A percentile compares a stretch with the other conserved stretches of the same genome.
Conservation (phyloP, 2,888 invertebrate genomes). For the Noctua fimbriata region DNA sequence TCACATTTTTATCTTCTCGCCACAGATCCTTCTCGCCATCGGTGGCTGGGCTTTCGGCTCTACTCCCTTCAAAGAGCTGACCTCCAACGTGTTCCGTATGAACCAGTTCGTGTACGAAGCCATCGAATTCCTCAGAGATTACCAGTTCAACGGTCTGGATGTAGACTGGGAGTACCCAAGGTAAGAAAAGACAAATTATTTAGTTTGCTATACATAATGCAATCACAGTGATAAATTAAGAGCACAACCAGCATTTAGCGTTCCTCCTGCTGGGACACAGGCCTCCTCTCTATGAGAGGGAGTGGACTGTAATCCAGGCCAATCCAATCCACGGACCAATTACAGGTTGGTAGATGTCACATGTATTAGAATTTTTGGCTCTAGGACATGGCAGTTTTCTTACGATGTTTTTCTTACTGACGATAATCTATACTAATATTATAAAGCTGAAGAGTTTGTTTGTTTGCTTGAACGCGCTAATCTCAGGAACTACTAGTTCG, state of each 20-base stretch:
- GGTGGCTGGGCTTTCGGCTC: constrained; percentile 99
- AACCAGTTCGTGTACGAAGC: constrained; percentile 98
- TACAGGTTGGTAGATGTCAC: neutral
- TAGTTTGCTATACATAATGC: neutral
- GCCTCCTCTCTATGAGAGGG: neutral
- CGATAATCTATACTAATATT: too few relatives aligned
- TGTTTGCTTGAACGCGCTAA: too few relatives aligned
- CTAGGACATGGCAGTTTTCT: neutral
- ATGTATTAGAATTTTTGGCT: neutral
- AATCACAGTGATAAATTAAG: neutral
- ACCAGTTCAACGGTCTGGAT: constrained; percentile 97
- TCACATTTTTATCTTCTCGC: constrained; percentile 28
- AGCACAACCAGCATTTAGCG: rapidly evolving
- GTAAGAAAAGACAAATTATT: constrained; percentile 75
- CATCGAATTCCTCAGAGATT: constrained; percentile 97
- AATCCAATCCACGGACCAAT: neutral
- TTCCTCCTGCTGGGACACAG: neutral
- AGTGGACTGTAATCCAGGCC: neutral
- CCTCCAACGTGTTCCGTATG: constrained; percentile 97
- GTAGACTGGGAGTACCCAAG: constrained; percentile 98
- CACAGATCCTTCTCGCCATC: constrained; percentile 94
- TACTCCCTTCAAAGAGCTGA: constrained; percentile 97
- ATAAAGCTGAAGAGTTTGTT: too few relatives aligned
- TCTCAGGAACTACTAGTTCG: too few relatives aligned
- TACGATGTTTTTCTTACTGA: neutral